These are phyloP conservation scores for Anastatus disparis DNA, from an alignment of 1,140 invertebrate genomes.

Conservation along the genomic window DNA sequence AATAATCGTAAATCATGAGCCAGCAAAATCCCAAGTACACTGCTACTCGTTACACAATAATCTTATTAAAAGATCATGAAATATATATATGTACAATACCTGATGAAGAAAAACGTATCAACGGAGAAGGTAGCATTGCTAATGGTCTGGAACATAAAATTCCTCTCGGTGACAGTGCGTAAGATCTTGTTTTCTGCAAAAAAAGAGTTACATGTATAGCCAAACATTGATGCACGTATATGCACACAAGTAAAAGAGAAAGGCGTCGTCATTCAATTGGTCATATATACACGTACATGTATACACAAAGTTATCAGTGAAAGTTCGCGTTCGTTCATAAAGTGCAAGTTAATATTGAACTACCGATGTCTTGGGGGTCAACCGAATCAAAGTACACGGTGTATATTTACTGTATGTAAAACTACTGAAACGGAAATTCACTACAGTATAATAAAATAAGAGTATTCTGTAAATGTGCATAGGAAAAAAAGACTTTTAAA, in stretches of 20 bases:
- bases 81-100: constrained; percentile 70
- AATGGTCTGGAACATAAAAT: constrained; percentile 84
- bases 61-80: too few relatives aligned
- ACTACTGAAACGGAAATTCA: too few relatives aligned
- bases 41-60: too few relatives aligned
- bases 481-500: neutral
- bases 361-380: neutral
- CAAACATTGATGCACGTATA: neutral
- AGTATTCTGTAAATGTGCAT: too few relatives aligned
- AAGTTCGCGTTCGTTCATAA: constrained; percentile 39
- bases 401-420: too few relatives aligned
- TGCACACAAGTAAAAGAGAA: constrained; percentile 48
- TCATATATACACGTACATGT: too few relatives aligned
- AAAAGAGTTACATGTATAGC: constrained; percentile 18
- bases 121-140: constrained; percentile 91
- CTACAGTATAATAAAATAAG: too few relatives aligned
- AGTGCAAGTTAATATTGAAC: neutral
- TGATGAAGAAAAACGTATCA: constrained; percentile 93
- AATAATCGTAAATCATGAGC: too few relatives aligned
- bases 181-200: constrained; percentile 74
- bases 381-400: neutral
- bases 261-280: constrained; percentile 51
- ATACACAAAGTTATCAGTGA: constrained; percentile 54
- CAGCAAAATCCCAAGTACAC: too few relatives aligned
- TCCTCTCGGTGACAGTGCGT: constrained; percentile 79